Percentiles rank a stretch among this genome's conserved stretches.
Conservation (phyloP, 2,113 vertebrate species). For the Rhabdornis inornatus region DNA sequence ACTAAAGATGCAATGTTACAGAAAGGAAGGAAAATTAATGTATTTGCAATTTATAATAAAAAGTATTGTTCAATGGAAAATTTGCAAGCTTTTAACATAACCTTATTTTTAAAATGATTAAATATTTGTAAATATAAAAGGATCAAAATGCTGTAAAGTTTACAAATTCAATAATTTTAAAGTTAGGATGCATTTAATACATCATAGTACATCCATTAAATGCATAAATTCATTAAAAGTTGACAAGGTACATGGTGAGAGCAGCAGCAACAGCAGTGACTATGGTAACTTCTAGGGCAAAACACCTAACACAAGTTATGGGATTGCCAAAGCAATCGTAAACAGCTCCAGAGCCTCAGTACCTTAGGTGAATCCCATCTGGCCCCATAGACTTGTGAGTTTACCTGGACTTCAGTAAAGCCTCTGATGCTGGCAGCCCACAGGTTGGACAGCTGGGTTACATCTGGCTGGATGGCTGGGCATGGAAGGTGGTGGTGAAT, state of each 20-base stretch:
- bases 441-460: fast-evolving
- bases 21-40: not conserved
- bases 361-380: too few species aligned
- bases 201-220: not conserved
- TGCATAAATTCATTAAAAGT: not conserved
- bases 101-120: fast-evolving
- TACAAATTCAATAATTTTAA: not conserved
- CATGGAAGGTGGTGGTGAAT: not conserved
- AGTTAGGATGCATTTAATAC: not conserved
- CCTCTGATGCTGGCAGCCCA: not conserved
- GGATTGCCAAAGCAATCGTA: not conserved
- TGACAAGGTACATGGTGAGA: not conserved
- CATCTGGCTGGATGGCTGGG: not conserved
- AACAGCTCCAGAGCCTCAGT: not conserved
- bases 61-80: not conserved
- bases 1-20: not conserved
- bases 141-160: not conserved
- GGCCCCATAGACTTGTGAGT: not conserved
- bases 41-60: not conserved
- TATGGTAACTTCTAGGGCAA: not conserved
- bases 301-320: not conserved
- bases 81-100: not conserved
- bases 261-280: not conserved
- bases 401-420: not conserved
- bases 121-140: not conserved